These are phyloP conservation scores for Trichomalopsis sarcophagae DNA, from an alignment of 1,140 invertebrate genomes.

Conservation along the genomic window DNA sequence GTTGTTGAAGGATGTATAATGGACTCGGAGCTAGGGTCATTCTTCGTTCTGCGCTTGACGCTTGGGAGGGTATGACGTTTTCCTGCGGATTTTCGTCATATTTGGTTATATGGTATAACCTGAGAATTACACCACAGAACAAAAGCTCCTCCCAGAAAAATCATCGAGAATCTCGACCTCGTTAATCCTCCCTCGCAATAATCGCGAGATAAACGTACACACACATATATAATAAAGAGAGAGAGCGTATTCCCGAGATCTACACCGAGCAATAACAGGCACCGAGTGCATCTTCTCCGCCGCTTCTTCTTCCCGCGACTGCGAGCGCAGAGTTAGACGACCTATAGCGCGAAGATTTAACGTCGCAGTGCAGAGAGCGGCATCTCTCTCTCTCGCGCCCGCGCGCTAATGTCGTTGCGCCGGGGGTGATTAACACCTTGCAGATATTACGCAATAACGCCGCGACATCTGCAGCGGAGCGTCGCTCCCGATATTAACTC, in stretches of 20 bases:
- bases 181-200: background rate
- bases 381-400: background rate
- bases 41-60: no score
- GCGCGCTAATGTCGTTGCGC: constrained; percentile 18
- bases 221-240: background rate
- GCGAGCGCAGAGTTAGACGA: no score
- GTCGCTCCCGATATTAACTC: constrained; percentile 59
- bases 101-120: no score
- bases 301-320: background rate
- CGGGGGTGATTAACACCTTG: constrained; percentile 63
- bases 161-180: background rate
- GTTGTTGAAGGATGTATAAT: background rate
- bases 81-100: no score
- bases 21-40: no score
- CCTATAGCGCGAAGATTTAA: constrained; percentile 10
- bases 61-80: no score
- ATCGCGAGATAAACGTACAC: background rate
- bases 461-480: constrained; percentile 58
- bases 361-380: background rate
- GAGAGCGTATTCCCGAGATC: background rate
- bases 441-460: constrained; percentile 63
- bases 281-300: background rate
- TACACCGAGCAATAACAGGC: background rate
- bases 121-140: no score
- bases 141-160: background rate